Conservation (phyloP, 2,797 vertebrate species). For the Heterohyrax brucei region DNA sequence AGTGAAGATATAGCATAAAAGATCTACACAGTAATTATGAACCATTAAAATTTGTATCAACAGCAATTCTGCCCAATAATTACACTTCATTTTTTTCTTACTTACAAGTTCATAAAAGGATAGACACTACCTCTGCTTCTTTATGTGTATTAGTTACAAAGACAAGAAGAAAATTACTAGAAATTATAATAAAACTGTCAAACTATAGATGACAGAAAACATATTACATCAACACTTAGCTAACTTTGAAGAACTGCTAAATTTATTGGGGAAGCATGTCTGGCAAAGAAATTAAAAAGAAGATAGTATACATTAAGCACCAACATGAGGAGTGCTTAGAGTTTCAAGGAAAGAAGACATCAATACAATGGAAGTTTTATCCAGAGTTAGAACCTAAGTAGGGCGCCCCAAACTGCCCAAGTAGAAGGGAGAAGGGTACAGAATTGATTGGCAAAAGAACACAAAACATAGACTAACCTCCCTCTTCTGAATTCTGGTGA, state of each 20-base stretch:
- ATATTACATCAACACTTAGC: background rate
- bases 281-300: background rate
- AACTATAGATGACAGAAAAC: conserved; percentile 29
- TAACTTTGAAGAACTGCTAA: background rate
- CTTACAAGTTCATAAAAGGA: background rate
- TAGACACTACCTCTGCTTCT: background rate
- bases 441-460: background rate
- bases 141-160: background rate
- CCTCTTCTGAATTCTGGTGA: background rate
- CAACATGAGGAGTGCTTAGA: background rate
- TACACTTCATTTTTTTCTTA: background rate
- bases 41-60: conserved; percentile 26
- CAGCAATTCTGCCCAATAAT: conserved; percentile 37
- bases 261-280: background rate
- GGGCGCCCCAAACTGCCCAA: background rate
- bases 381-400: background rate
- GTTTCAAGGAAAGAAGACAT: background rate
- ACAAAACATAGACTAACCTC: background rate
- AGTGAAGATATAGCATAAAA: conserved; percentile 2
- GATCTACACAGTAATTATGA: background rate
- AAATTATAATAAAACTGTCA: conserved; percentile 46
- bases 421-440: background rate
- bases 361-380: no score
- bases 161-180: conserved; percentile 5
- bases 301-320: background rate